Conservation (phyloP, 2,113 vertebrate species). For the Alethe diademata region DNA sequence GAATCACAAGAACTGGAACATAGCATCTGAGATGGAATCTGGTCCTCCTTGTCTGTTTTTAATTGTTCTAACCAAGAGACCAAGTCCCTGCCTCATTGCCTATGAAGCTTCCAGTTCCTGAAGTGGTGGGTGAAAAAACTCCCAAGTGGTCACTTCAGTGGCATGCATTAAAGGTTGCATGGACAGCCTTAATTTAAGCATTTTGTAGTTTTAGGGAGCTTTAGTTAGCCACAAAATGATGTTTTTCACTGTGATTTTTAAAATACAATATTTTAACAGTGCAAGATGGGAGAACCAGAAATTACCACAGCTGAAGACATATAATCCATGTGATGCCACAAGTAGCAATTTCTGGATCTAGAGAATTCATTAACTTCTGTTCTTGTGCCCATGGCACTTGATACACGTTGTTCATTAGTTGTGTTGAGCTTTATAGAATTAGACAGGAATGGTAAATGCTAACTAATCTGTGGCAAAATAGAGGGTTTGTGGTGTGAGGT, state of each 20-base stretch:
- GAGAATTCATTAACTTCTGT: not conserved
- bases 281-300: not conserved
- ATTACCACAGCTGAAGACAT: not conserved
- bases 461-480: not conserved
- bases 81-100: not conserved
- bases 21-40: not conserved
- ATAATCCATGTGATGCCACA: not conserved
- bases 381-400: not conserved
- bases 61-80: not conserved
- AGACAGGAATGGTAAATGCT: not conserved
- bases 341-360: not conserved
- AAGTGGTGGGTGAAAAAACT: fast-evolving
- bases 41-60: not conserved
- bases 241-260: not conserved
- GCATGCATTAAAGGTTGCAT: not conserved
- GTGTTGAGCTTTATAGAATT: not conserved
- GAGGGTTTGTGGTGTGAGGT: not conserved
- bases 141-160: not conserved
- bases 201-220: not conserved
- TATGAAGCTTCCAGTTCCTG: not conserved
- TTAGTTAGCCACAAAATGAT: not conserved
- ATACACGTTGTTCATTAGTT: not conserved
- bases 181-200: not conserved
- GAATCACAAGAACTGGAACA: not conserved
- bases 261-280: not conserved